phyloP scores from a whole-genome alignment of 2,113 vertebrate genomes.

The Desmodus rotundus region DNA sequence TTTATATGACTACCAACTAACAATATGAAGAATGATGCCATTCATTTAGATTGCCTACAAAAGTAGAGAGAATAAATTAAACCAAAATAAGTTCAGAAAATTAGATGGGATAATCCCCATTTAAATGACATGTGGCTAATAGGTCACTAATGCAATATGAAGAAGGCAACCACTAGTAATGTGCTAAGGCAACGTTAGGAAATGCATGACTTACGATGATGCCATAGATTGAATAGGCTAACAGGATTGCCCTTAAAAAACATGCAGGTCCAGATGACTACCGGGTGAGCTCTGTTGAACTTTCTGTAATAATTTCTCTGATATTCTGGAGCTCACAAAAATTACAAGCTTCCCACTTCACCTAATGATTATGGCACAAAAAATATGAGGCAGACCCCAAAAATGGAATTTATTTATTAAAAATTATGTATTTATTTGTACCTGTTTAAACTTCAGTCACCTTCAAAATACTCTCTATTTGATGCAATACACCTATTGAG shows the following conservation, averaged over 20 bases:
- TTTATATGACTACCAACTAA: background rate
- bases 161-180: background rate
- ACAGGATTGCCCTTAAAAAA: background rate
- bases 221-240: background rate
- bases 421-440: too few species aligned
- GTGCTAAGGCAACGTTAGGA: background rate
- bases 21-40: background rate
- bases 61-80: background rate
- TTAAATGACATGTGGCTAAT: background rate
- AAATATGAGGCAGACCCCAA: background rate
- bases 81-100: background rate
- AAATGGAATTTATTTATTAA: too few species aligned
- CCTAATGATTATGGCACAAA: background rate
- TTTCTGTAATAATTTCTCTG: background rate
- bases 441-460: too few species aligned
- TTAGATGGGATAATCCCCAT: background rate
- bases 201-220: background rate
- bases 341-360: background rate
- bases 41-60: background rate
- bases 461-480: too few species aligned
- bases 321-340: background rate
- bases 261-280: background rate
- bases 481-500: too few species aligned
- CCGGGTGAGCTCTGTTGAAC: background rate
- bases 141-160: background rate